Evolutionary conservation across 2,113 vertebrate genomes (phyloP).

Genomic region (Microtus richardsoni): DNA sequence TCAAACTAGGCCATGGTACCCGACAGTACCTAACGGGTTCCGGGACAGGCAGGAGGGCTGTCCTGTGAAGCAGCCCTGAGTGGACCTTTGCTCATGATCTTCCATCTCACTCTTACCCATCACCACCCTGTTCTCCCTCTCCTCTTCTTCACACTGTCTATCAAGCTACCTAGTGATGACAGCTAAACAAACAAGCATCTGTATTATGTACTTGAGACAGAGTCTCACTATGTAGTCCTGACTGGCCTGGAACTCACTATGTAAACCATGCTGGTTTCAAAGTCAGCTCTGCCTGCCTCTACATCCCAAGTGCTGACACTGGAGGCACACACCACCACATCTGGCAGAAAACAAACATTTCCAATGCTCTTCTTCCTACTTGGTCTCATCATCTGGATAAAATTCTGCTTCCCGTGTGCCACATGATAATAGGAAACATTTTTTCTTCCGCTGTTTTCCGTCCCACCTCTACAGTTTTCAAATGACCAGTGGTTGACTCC

Average conservation of each 20-base stretch:
- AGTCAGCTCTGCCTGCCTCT: neutral
- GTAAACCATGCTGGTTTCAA: neutral
- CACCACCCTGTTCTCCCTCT: no score
- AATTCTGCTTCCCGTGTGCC: constrained; percentile 24
- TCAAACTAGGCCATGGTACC: neutral
- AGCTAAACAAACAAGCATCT: neutral
- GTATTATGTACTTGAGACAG: neutral
- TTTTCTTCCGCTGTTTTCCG: constrained; percentile 15
- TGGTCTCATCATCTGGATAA: neutral
- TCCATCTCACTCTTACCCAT: neutral
- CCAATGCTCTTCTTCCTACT: neutral
- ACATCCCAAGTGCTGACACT: neutral
- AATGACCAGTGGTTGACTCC: neutral
- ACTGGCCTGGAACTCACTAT: neutral
- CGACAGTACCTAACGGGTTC: neutral
- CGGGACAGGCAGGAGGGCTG: neutral
- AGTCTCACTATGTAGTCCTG: neutral
- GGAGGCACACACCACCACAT: rapidly evolving
- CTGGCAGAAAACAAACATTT: neutral
- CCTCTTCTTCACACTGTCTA: neutral
- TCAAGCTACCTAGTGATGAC: neutral
- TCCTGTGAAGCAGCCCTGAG: neutral
- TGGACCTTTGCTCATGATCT: no score
- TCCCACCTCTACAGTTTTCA: constrained; percentile 7
- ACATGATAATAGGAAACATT: neutral